Evolutionary conservation across 2,888 invertebrate genomes (phyloP), one percentile per base, ranked within the genome.

Genomic region (Atrina japonica): DNA sequence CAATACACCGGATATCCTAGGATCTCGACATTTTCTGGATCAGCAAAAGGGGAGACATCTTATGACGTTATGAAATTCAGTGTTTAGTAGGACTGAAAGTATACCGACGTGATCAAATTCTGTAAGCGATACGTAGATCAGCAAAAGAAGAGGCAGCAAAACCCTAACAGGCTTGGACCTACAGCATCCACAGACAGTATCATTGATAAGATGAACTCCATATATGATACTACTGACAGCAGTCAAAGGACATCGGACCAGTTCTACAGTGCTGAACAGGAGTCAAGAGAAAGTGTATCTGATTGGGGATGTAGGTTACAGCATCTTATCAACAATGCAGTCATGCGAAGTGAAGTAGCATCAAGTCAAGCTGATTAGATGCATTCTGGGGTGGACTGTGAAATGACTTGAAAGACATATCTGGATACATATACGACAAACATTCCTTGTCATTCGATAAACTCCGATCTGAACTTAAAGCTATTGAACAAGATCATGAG

Each of bases 311-410:
- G 43, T 25, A 21, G 59, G n/a, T 30, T 59, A 27, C 43, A 59
- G 16, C 25, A 59, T n/a, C 41, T 59, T 16, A 41, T 59, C 2
- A 43, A 45, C 29, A 50, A 50, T 14, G 50, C 18, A 25, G 25
- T 18, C 3, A 16, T 27, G 14, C 14, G 11, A 35, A 11, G 35
- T 23, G 35, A 59, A 66, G 69, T 77, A 84, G 83, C 52, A 81
- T 81, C 78, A 5, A 5, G 11, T 35, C 6, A 5, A 11, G 11
- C 35, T 35, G 35, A 35, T 11, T 7, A 11, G 5, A 35, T 35
- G 35, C 11, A 35, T 35, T 35, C 11, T 35, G 35, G 35, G 11
- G 11, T 35, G 35, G 35, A 11, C 11, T 35, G 11, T 7, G 11
- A 11, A 7, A 5, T 11, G 11, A 5, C 35, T 11, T 35, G 35